Conservation (phyloP, 2,888 invertebrate genomes). For the Eupithecia insigniata region DNA sequence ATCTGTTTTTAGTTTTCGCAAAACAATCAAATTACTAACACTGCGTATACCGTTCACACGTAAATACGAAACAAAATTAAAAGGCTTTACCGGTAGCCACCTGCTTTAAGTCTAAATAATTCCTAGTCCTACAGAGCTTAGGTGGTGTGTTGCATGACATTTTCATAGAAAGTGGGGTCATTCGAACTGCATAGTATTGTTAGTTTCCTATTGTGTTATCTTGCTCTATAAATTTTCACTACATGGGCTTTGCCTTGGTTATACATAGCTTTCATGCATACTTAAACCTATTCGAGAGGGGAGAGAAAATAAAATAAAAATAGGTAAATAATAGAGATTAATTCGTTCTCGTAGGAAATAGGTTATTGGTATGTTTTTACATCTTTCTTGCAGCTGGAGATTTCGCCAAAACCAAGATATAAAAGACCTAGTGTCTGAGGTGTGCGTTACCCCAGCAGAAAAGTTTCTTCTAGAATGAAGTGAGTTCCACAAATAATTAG, state of each 20-base stretch:
- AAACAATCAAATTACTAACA: too few relatives aligned
- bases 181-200: constrained; percentile 13
- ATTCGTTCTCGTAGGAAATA: too few relatives aligned
- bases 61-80: neutral
- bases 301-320: too few relatives aligned
- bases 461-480: too few relatives aligned
- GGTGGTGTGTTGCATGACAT: constrained; percentile 22
- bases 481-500: too few relatives aligned
- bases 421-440: too few relatives aligned
- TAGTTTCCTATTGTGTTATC: constrained; percentile 34
- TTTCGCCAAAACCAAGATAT: too few relatives aligned
- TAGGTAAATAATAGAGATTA: too few relatives aligned
- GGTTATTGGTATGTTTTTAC: too few relatives aligned
- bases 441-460: too few relatives aligned
- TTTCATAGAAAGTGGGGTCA: constrained; percentile 30
- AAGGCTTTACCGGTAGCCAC: neutral
- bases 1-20: too few relatives aligned
- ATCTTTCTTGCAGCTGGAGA: too few relatives aligned
- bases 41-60: neutral
- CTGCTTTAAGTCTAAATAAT: constrained; percentile 16
- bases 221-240: constrained; percentile 16
- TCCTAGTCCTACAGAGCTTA: constrained; percentile 1
- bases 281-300: neutral
- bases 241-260: constrained; percentile 5
- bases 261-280: neutral